These are phyloP conservation scores for Epinotia demarniana DNA, from an alignment of 2,888 invertebrate genomes.

Conservation along the genomic window DNA sequence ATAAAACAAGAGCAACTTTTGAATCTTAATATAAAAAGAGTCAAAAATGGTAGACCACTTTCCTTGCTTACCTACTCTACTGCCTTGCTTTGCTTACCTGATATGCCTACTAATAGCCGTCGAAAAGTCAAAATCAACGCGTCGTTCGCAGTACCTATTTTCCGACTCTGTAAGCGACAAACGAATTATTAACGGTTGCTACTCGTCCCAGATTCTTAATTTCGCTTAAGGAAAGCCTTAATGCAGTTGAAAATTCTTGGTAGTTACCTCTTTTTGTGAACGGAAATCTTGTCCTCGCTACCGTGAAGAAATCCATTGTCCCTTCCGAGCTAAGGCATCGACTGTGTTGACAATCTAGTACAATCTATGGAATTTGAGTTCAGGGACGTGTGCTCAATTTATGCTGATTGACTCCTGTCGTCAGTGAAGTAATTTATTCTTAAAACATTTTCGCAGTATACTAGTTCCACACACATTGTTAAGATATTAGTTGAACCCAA, in stretches of 20 bases:
- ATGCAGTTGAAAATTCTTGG: background rate
- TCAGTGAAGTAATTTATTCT: slow-evolving; percentile 16
- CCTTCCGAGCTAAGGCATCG: slow-evolving; percentile 1
- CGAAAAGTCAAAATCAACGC: background rate
- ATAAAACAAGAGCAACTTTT: no score
- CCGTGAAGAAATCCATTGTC: slow-evolving; percentile 33
- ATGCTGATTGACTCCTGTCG: background rate
- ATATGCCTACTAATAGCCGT: background rate
- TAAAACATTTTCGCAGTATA: background rate
- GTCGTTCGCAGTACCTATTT: background rate
- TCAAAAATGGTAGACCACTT: no score
- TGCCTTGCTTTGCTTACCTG: no score
- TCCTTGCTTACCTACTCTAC: no score
- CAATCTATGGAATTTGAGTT: slow-evolving; percentile 30
- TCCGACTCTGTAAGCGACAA: background rate
- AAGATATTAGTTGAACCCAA: no score
- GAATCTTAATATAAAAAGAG: no score
- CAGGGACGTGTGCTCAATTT: slow-evolving; percentile 8
- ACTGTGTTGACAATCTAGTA: slow-evolving; percentile 41
- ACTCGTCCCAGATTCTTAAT: slow-evolving; percentile 26
- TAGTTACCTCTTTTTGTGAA: slow-evolving; percentile 8
- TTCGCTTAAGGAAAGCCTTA: slow-evolving; percentile 6
- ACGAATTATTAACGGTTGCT: slow-evolving; percentile 24
- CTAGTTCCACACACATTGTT: no score
- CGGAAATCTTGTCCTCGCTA: slow-evolving; percentile 15